Evolutionary conservation across 1,140 invertebrate genomes (phyloP), one percentile per base, ranked within the genome.

Genomic region (Ladona fulva): DNA sequence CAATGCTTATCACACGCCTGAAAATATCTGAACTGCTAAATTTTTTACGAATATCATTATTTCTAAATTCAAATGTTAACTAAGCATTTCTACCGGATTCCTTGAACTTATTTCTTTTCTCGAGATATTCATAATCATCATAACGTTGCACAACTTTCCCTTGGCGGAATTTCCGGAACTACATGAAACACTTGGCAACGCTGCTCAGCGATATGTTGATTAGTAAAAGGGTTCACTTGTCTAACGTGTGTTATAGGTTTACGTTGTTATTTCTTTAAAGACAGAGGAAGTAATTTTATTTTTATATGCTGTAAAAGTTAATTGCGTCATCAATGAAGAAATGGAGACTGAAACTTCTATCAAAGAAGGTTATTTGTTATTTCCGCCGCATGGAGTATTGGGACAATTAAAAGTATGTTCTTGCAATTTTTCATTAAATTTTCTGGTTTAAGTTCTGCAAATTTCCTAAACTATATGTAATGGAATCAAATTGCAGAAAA

Each of bases 261-360:
- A 16, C 52, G 52, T 66, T 66, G 52, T 66, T 66, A 22, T 66
- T 3, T 5, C 5, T 66, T 12, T 66, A 12, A 66, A 66, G 52
- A 66, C 52, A 12, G 52, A 66, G 14, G 12, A 66, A 12, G 3
- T 66, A 12, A 66, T 66, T 66, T 22, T 19, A 66, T 19, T 66
- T 66, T 66, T 19, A 66, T 66, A 12, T 22, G n/a, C 16, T 19
- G n/a, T 66, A 12, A 66, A 19, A 66, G n/a, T 66, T 5, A 22
- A 1, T 16, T 3, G 52, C n/a, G 1, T 3, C n/a, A 22, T 66
- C 52, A 66, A 66, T 66, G 52, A 66, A 66, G 52, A 16, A 66
- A 91, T 92, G 90, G 90, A 91, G 81, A 85, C 86, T 79, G 90
- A 92, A 84, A 88, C 90, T 79, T 88, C 90, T 81, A 84, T 91